Percentiles rank a stretch among this genome's conserved stretches.
Conservation (phyloP, 2,888 invertebrate species). For the Pterostichus niger region DNA sequence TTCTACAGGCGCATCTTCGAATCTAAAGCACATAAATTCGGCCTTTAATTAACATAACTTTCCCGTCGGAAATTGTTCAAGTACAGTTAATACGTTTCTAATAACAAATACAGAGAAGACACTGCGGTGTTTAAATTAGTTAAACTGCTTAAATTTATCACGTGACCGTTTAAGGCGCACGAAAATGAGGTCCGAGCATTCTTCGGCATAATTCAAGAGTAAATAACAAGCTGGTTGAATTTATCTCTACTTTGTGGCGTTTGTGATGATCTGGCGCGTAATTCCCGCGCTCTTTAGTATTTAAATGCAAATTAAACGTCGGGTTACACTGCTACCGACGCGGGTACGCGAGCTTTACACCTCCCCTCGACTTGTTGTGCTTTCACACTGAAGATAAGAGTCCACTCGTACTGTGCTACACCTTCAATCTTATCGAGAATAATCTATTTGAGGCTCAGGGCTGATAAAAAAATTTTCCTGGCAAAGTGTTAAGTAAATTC, state of each 20-base stretch:
- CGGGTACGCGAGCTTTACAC: neutral
- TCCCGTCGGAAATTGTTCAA: constrained; percentile 43
- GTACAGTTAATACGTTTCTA: constrained; percentile 62
- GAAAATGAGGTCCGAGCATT: constrained; percentile 56
- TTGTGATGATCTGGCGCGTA: constrained; percentile 61
- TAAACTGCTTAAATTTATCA: constrained; percentile 63
- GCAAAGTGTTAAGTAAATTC: too few relatives aligned
- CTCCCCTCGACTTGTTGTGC: neutral
- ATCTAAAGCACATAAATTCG: constrained; percentile 37
- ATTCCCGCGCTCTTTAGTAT: constrained; percentile 58
- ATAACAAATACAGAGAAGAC: constrained; percentile 59
- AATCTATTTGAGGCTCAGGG: too few relatives aligned
- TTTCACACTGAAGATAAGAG: too few relatives aligned
- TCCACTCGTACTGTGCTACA: too few relatives aligned
- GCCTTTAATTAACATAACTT: constrained; percentile 59
- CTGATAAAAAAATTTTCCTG: too few relatives aligned
- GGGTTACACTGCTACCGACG: constrained; percentile 11
- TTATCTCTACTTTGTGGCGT: constrained; percentile 60
- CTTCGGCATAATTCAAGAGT: constrained; percentile 60
- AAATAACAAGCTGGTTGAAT: constrained; percentile 65
- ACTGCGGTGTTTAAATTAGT: constrained; percentile 62
- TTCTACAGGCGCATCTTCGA: constrained; percentile 2
- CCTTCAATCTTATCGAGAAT: too few relatives aligned
- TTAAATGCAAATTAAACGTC: constrained; percentile 63
- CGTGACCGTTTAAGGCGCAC: constrained; percentile 60